Conservation (phyloP, 2,888 invertebrate species). For the Drosophila fulvimacula region DNA sequence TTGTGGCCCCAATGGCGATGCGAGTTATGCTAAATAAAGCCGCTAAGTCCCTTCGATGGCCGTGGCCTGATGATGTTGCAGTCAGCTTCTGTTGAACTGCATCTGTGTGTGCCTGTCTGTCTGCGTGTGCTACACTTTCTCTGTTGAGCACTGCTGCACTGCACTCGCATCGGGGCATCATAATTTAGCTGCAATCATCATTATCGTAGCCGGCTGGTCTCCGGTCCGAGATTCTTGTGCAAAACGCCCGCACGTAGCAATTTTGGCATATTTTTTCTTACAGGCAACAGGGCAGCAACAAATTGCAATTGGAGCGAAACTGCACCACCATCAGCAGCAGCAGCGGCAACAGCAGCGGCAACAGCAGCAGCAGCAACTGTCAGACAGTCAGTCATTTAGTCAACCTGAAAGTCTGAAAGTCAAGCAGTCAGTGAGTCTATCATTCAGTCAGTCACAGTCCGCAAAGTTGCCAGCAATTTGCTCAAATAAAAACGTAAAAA, state of each 20-base stretch:
- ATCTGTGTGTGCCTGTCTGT: slow-evolving; percentile 30
- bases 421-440: slow-evolving; percentile 75
- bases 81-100: slow-evolving; percentile 73
- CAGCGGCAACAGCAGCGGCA: slow-evolving; percentile 22
- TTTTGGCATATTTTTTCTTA: slow-evolving; percentile 61
- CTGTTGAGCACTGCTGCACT: slow-evolving; percentile 35
- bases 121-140: slow-evolving; percentile 70
- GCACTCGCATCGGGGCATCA: slow-evolving; percentile 72
- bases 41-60: slow-evolving; percentile 49
- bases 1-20: slow-evolving; percentile 52
- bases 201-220: slow-evolving; percentile 74
- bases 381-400: slow-evolving; percentile 74
- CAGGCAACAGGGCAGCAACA: slow-evolving; percentile 44
- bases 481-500: slow-evolving; percentile 81
- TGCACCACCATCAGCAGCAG: slow-evolving; percentile 31
- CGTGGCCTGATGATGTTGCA: slow-evolving; percentile 71
- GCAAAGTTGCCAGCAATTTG: slow-evolving; percentile 80
- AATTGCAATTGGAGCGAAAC: slow-evolving; percentile 58
- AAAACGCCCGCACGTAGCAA: slow-evolving; percentile 79
- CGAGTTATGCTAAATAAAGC: slow-evolving; percentile 65
- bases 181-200: slow-evolving; percentile 84
- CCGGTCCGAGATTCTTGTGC: slow-evolving; percentile 57
- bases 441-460: slow-evolving; percentile 77
- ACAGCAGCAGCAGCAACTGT: slow-evolving; percentile 56
- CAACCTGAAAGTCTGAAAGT: slow-evolving; percentile 62